phyloP scores from a whole-genome alignment of 1,140 invertebrate genomes.

The Caenorhabditis inopinata region DNA sequence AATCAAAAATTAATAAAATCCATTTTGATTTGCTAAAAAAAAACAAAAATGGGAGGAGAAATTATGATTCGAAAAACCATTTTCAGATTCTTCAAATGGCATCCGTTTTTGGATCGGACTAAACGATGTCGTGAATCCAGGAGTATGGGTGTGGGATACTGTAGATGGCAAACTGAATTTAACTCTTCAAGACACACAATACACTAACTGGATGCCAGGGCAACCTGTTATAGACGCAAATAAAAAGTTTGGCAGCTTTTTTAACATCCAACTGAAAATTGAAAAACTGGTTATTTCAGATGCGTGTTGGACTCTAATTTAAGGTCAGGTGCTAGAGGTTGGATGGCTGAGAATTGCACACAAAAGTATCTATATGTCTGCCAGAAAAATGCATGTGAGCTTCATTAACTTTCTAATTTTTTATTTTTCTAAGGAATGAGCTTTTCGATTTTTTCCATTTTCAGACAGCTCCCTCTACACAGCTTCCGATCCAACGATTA shows the following conservation, averaged over 20 bases:
- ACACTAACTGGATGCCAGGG: constrained; percentile 38
- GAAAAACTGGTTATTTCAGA: constrained; percentile 13
- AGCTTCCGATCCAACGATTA: constrained; percentile 30
- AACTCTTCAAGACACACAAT: constrained; percentile 31
- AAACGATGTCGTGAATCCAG: constrained; percentile 32
- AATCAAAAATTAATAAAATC: too few species aligned
- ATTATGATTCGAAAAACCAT: too few species aligned
- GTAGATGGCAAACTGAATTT: background rate
- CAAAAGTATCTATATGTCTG: constrained; percentile 34
- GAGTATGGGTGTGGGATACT: constrained; percentile 40
- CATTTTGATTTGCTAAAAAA: too few species aligned
- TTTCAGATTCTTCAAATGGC: background rate
- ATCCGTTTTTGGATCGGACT: constrained; percentile 42
- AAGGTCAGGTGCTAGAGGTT: constrained; percentile 10
- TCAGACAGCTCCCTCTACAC: constrained; percentile 30
- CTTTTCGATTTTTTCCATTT: background rate
- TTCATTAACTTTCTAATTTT: background rate
- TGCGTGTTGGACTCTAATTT: constrained; percentile 37
- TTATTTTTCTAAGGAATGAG: background rate
- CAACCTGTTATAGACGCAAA: background rate
- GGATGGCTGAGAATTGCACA: constrained; percentile 35
- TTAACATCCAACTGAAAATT: too few species aligned
- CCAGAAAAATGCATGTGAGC: constrained; percentile 35
- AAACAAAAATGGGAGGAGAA: too few species aligned
- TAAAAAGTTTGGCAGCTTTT: background rate